These are phyloP conservation scores for Eupsittula cactorum DNA, from an alignment of 2,113 vertebrate species.

Conservation along the genomic window DNA sequence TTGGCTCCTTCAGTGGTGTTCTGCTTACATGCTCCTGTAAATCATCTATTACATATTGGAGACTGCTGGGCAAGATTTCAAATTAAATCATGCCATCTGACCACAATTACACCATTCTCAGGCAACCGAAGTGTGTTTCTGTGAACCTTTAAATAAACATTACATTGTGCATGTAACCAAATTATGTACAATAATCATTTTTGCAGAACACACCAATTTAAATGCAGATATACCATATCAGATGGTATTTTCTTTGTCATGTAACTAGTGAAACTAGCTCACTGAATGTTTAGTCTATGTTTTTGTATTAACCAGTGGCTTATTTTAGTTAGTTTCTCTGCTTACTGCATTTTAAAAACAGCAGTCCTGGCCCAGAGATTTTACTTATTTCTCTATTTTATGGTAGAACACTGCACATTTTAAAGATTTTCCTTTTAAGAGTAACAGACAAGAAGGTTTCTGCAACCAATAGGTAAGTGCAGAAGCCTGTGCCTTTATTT, in stretches of 20 bases:
- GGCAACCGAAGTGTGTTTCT: conserved; percentile 13
- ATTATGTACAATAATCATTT: not conserved
- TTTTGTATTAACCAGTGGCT: not conserved
- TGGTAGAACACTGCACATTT: not conserved
- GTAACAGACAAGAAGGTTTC: not conserved
- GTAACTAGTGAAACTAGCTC: not conserved
- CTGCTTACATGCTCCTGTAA: conserved; percentile 53
- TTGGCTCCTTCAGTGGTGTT: conserved; percentile 3
- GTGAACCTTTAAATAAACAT: conserved; percentile 16
- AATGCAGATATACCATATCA: not conserved
- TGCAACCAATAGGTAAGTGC: not conserved
- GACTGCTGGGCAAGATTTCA: conserved; percentile 38
- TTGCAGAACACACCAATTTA: not conserved
- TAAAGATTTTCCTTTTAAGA: not conserved
- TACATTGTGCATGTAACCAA: not conserved
- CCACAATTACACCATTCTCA: conserved; percentile 48
- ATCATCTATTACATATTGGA: conserved; percentile 41
- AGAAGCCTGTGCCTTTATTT: not conserved
- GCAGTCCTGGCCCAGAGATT: not conserved
- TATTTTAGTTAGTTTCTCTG: not conserved
- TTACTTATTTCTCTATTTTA: not conserved
- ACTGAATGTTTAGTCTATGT: not conserved
- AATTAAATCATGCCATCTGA: conserved; percentile 44
- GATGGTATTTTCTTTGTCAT: not conserved
- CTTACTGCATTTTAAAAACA: not conserved